Base-by-base conservation (phyloP, 2,797 vertebrate genomes). In the Lophotriccus pileatus region DNA sequence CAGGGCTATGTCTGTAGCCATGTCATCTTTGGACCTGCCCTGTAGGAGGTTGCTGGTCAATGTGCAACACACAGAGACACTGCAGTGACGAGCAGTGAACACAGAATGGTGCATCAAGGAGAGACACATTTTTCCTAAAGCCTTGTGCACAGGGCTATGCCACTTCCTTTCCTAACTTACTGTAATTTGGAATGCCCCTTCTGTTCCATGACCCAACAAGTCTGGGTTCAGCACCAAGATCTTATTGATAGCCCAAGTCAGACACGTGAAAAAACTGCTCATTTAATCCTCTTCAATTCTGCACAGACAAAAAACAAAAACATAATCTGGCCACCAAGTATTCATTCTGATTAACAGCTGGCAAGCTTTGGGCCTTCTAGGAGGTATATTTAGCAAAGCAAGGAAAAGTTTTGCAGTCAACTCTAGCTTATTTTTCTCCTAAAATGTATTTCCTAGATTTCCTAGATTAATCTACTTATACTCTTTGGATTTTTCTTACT, bases 101-200 rank as follows among this genome's bases (percentile, higher is more conserved):
- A 3, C 0, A 20, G 15, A 32, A 36, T 3, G 3, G 7, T 27
- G 14, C 55, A 50, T 9, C 5, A 2, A n/a, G 28, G 17, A 76
- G 13, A 50, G 5, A 69, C 3, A 28, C 3, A 0, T 12, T 67
- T 70, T 24, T 52, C 46, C 36, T 28, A n/a, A 70, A 84, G 30
- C 20, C 25, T 7, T 19, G 16, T 0, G 0, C 32, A 44, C 8
- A 39, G 5, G 14, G 19, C 10, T 27, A 6, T 24, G 16, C 8
- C 60, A 20, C 24, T 22, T 28, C 44, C 11, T 78, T 62, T 43
- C 68, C 68, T 28, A 58, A 3, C 5, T 73, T 13, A 23, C 20
- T 16, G 20, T 37, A 44, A 67, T 47, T 56, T 76, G 39, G 13
- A 52, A 27, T 18, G 56, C 7, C 11, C 6, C 59, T 73, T 62